Evolutionary conservation across 2,888 invertebrate genomes (phyloP).

Genomic region (Stenchaetothrips biformis): DNA sequence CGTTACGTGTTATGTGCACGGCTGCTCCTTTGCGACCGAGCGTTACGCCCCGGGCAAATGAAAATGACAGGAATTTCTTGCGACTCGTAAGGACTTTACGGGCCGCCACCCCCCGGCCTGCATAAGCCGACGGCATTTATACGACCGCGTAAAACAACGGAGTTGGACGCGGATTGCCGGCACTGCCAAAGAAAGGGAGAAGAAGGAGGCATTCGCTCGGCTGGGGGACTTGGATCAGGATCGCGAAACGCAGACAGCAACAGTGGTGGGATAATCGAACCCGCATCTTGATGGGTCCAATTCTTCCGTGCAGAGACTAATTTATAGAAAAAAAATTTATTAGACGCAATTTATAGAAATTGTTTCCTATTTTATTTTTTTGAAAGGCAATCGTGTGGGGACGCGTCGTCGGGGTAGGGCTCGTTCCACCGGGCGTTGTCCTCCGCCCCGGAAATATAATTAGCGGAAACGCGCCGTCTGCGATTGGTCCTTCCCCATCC

Average conservation of each 20-base stretch:
- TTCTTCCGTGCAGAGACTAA: no score
- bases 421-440: neutral
- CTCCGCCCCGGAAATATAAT: slow-evolving; percentile 8
- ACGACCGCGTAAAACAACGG: neutral
- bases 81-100: neutral
- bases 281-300: neutral
- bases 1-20: no score
- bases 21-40: no score
- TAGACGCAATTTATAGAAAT: neutral
- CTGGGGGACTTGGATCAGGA: no score
- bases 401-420: neutral
- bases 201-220: no score
- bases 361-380: neutral
- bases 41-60: no score
- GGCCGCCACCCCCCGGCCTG: neutral
- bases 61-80: neutral
- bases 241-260: neutral
- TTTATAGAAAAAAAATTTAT: neutral
- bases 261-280: no score
- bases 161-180: neutral
- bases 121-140: neutral
- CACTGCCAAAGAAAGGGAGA: no score
- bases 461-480: neutral
- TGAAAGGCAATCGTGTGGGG: neutral
- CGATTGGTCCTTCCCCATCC: neutral